phyloP scores from a whole-genome alignment of 2,888 invertebrate genomes.

The Ornithoptera alexandrae region DNA sequence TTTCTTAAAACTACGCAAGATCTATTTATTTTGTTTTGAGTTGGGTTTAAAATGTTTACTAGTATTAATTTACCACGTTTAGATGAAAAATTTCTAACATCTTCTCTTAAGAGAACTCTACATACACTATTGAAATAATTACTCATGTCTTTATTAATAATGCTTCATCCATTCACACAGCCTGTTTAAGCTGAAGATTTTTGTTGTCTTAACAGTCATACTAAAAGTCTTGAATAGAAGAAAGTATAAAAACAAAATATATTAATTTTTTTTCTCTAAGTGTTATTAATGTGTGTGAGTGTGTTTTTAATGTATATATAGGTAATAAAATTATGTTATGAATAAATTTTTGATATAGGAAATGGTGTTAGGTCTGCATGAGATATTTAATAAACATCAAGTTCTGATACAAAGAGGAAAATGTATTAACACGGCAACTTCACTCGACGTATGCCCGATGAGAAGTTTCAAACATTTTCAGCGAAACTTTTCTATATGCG shows the following conservation, averaged over 20 bases:
- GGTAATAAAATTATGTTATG: background rate
- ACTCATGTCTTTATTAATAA: too few relatives aligned
- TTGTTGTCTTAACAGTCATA: too few relatives aligned
- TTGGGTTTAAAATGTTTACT: constrained; percentile 49
- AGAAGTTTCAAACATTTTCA: constrained; percentile 74
- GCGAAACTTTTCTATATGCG: constrained; percentile 74
- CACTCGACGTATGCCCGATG: constrained; percentile 50
- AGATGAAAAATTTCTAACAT: constrained; percentile 37
- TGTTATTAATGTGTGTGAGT: too few relatives aligned
- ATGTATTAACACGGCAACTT: constrained; percentile 77
- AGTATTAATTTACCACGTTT: constrained; percentile 46
- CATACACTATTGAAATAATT: too few relatives aligned
- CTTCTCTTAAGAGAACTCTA: too few relatives aligned
- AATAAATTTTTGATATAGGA: background rate
- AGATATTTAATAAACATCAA: constrained; percentile 61
- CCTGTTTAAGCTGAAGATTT: too few relatives aligned
- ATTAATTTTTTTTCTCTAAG: too few relatives aligned
- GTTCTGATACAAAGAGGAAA: constrained; percentile 71
- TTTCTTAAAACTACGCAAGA: constrained; percentile 68
- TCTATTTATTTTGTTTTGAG: constrained; percentile 69
- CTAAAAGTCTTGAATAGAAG: too few relatives aligned
- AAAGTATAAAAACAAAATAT: too few relatives aligned
- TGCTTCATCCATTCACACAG: too few relatives aligned
- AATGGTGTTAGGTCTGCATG: constrained; percentile 36
- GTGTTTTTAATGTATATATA: too few relatives aligned